Evolutionary conservation across 2,113 vertebrate genomes (phyloP).

Genomic region (Coptodon rendalli): DNA sequence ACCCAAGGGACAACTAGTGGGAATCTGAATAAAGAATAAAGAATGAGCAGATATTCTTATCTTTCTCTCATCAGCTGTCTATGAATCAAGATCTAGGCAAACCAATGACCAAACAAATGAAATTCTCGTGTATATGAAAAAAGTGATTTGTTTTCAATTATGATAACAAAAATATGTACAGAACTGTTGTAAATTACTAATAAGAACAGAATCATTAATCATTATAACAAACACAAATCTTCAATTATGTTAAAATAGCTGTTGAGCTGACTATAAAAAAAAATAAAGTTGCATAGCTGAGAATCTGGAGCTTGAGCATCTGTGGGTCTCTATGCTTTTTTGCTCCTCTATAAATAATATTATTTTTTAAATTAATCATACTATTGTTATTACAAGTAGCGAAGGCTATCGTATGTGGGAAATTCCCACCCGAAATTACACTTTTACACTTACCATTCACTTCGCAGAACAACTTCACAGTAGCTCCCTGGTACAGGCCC

Average conservation of each 20-base stretch:
- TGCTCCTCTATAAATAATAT: background rate
- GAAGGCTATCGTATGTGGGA: background rate
- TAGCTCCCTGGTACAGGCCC: background rate
- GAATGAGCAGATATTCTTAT: background rate
- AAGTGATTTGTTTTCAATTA: no score
- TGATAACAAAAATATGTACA: no score
- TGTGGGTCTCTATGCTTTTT: background rate
- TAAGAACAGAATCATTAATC: no score
- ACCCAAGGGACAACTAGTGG: background rate
- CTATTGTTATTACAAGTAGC: background rate
- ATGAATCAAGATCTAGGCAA: background rate
- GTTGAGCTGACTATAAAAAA: background rate
- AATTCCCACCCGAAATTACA: background rate
- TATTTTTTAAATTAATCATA: background rate
- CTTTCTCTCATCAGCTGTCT: background rate
- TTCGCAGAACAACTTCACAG: background rate
- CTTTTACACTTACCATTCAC: background rate
- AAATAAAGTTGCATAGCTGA: background rate
- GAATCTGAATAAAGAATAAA: background rate
- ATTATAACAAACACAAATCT: no score
- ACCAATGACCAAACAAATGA: background rate
- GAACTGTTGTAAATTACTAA: no score
- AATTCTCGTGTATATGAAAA: no score
- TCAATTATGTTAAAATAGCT: background rate
- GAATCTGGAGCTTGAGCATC: background rate